Conservation (phyloP, 2,888 invertebrate genomes). For the Blomia tropicalis region DNA sequence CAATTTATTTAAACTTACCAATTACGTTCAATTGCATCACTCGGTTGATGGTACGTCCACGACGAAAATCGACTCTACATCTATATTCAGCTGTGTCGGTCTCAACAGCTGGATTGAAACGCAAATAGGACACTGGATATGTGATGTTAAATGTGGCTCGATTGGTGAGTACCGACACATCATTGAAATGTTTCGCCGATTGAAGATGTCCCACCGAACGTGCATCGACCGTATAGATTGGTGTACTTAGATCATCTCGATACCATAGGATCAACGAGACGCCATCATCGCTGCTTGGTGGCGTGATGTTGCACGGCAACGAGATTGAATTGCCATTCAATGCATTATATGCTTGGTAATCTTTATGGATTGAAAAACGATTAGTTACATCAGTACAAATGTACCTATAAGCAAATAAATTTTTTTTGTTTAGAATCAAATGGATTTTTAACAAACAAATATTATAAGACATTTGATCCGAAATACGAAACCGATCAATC, state of each 20-base stretch:
- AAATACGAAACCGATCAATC: too few species aligned
- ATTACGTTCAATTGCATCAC: constrained; percentile 76
- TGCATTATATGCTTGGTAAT: constrained; percentile 21
- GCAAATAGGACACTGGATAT: constrained; percentile 21
- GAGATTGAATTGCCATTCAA: constrained; percentile 15
- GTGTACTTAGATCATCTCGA: constrained; percentile 18
- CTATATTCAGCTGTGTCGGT: constrained; percentile 75
- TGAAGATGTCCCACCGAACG: constrained; percentile 1
- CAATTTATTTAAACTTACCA: constrained; percentile 43
- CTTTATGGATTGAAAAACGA: too few species aligned
- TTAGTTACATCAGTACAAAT: too few species aligned
- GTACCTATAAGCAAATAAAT: too few species aligned
- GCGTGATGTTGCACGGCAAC: constrained; percentile 24
- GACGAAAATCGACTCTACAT: constrained; percentile 72
- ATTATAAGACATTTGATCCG: too few species aligned
- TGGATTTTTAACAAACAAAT: too few species aligned
- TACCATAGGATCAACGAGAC: constrained; percentile 25
- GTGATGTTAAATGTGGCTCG: constrained; percentile 23
- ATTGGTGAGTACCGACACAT: not conserved
- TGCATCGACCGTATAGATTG: constrained; percentile 25
- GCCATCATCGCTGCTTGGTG: constrained; percentile 20
- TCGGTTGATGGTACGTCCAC: constrained; percentile 73
- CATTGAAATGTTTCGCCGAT: constrained; percentile 22
- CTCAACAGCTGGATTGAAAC: constrained; percentile 62
- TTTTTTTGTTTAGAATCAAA: too few species aligned